Evolutionary conservation across 2,113 vertebrate genomes (phyloP), one percentile per base, ranked within the genome.

Genomic region (Columba livia): DNA sequence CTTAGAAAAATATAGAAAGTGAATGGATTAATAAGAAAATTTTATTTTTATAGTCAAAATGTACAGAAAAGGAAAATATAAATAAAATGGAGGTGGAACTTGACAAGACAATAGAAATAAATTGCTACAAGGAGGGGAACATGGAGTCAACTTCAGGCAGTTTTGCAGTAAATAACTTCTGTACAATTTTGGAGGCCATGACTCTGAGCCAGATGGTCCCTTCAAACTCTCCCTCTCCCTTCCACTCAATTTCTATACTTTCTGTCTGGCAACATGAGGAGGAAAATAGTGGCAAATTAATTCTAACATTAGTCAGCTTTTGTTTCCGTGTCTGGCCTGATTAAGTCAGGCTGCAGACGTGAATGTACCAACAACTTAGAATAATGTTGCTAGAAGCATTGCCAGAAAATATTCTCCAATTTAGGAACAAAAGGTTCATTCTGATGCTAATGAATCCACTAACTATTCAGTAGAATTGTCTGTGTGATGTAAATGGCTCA

Each of bases 201-300:
- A 62, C 51, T 89, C 40, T 81, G 69, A 94, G 83, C 60, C 90
- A 94, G 83, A 95, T 94, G 83, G 69, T 71, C 42, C 47, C 26
- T 93, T 90, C 64, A 90, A 64, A 67, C 29, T 93, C 77, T 89
- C 7, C 24, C 34, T 93, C 84, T 89, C 56, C 23, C 86, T 88
- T 96, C 73, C 48, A 81, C 73, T 95, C 60, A 67, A 57, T 90
- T 94, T 86, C 61, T 91, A 53, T 34, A n/a, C 48, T 93, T 67
- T 86, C 57, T 74, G 2, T 90, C 83, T 90, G 82, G 82, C 72
- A 95, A 84, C 23, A 28, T 5, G 75, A 88, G 21, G 57, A 94
- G 65, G 65, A 79, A 90, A 94, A 87, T 42, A 92, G 82, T 51
- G 57, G 88, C 92, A 95, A 96, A 96, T 90, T 85, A 93, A 90